A percentile compares a stretch with the other conserved stretches of the same genome.
Evolutionary conservation across 1,140 invertebrate species (phyloP).

Genomic region (Drosophila virilis): DNA sequence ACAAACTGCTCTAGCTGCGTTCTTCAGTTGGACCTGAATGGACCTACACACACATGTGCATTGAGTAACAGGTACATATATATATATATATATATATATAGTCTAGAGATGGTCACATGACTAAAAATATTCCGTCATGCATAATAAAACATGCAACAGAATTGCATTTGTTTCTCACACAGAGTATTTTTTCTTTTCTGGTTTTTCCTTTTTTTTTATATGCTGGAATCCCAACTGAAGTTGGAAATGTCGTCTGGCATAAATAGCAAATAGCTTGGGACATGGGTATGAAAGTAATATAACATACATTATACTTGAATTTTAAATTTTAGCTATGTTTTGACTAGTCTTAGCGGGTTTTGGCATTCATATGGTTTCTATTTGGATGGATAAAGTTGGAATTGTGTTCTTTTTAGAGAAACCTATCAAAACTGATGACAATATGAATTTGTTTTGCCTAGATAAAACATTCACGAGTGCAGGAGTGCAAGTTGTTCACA

Average conservation of each 20-base stretch:
- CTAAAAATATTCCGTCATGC: slow-evolving; percentile 48
- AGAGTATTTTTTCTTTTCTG: not conserved
- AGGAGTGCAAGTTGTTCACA: too few species aligned
- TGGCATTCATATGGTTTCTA: too few species aligned
- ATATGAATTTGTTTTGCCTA: too few species aligned
- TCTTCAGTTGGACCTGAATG: slow-evolving; percentile 20
- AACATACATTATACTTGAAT: not conserved
- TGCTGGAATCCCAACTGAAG: slow-evolving; percentile 13
- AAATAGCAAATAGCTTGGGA: not conserved
- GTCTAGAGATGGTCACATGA: slow-evolving; percentile 45
- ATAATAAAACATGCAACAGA: slow-evolving; percentile 42
- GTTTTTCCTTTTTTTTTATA: not conserved
- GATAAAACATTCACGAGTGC: too few species aligned
- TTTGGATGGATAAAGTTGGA: too few species aligned
- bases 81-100: not conserved
- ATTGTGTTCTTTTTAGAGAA: too few species aligned
- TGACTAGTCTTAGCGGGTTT: too few species aligned
- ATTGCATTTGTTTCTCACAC: slow-evolving; percentile 35
- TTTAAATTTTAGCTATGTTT: not conserved
- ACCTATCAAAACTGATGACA: too few species aligned
- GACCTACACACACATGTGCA: slow-evolving; percentile 1
- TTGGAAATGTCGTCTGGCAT: not conserved
- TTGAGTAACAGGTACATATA: slow-evolving; percentile 4
- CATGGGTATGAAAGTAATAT: not conserved
- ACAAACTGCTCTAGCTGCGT: slow-evolving; percentile 6